Conservation (phyloP, 2,888 invertebrate species). For the Dichetophora obliterata region DNA sequence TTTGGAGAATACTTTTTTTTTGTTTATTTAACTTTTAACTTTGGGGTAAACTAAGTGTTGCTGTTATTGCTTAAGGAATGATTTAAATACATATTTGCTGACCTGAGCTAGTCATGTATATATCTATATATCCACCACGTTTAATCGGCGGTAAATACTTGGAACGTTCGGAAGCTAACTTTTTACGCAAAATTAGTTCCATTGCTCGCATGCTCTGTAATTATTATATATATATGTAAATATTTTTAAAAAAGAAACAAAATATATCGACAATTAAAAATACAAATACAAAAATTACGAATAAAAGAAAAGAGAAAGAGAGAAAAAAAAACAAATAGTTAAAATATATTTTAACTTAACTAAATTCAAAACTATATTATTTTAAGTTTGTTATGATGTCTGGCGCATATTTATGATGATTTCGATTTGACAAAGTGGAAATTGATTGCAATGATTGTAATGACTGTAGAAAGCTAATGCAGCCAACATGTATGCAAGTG, state of each 20-base stretch:
- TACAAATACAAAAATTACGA: background rate
- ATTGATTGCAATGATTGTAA: no score
- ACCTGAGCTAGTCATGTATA: conserved; percentile 91
- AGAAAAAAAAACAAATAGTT: background rate
- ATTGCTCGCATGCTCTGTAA: conserved; percentile 80
- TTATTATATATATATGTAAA: conserved; percentile 34
- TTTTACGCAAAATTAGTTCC: conserved; percentile 81
- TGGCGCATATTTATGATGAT: no score
- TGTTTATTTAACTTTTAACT: conserved; percentile 11
- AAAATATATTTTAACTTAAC: background rate
- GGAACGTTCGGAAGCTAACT: conserved; percentile 81
- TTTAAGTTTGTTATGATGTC: no score
- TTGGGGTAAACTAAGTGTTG: no score
- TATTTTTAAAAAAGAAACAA: conserved; percentile 25
- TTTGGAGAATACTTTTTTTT: background rate
- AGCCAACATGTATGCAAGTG: no score
- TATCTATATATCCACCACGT: conserved; percentile 85
- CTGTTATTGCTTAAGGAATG: background rate
- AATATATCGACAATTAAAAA: conserved; percentile 31
- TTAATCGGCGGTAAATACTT: conserved; percentile 86
- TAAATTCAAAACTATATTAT: no score
- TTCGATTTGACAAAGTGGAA: no score
- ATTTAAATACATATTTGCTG: conserved; percentile 64
- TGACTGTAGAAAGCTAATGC: no score
- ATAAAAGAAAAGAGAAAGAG: conserved; percentile 4